These are phyloP conservation scores for Halesus radiatus DNA, from an alignment of 1,140 invertebrate genomes.

Conservation along the genomic window DNA sequence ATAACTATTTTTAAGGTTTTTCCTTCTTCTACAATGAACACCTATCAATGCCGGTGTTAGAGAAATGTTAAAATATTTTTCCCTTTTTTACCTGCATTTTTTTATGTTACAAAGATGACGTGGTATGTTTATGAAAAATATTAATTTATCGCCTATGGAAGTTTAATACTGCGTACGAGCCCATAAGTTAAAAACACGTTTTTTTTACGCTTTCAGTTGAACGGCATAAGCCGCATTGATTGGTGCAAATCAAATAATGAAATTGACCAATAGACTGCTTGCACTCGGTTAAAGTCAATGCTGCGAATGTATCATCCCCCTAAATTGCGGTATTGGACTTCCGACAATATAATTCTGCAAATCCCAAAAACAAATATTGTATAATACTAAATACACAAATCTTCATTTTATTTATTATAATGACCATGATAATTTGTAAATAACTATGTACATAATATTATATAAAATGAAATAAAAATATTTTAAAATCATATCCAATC, in stretches of 20 bases:
- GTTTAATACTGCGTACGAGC: no score
- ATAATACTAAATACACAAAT: neutral
- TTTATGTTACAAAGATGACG: constrained; percentile 19
- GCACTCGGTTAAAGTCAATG: no score
- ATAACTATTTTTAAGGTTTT: constrained; percentile 36
- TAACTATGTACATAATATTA: constrained; percentile 42
- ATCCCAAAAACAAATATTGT: neutral
- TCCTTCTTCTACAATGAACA: constrained; percentile 13
- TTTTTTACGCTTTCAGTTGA: no score
- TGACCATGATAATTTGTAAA: constrained; percentile 40
- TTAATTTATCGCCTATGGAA: no score
- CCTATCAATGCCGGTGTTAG: neutral
- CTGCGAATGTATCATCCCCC: no score
- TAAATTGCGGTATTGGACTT: no score
- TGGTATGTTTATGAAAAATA: no score
- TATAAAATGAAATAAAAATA: constrained; percentile 47
- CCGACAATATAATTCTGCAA: neutral
- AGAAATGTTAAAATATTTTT: constrained; percentile 29
- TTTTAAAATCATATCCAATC: constrained; percentile 2
- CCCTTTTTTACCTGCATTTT: constrained; percentile 43
- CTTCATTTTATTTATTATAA: constrained; percentile 22
- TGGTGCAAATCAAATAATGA: no score
- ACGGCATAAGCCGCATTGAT: no score
- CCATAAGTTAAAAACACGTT: no score
- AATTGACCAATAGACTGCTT: no score